Percentiles rank a stretch among this genome's conserved stretches.
Conservation (phyloP, 2,113 vertebrate genomes). For the Amblyornis subalaris region DNA sequence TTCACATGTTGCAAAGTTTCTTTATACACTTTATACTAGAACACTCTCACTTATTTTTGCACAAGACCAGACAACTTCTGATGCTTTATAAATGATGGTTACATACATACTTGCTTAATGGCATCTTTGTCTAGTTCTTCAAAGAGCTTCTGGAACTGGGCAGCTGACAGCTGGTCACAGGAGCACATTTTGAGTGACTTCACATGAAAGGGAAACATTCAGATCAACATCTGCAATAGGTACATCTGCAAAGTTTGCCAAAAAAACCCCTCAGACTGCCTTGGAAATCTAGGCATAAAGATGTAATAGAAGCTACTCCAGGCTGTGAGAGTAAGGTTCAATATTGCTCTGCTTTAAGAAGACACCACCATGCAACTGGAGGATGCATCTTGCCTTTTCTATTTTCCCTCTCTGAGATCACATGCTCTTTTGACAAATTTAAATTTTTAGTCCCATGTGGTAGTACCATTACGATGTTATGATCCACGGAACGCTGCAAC, state of each 20-base stretch:
- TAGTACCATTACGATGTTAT: neutral
- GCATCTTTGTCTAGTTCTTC: constrained; percentile 85
- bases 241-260: neutral
- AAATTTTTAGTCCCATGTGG: neutral
- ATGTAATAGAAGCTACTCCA: neutral
- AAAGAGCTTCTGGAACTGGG: constrained; percentile 84
- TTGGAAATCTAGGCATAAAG: neutral
- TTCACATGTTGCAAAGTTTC: neutral
- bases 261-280: neutral
- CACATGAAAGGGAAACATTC: neutral
- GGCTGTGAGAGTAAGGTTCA: neutral
- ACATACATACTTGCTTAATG: constrained; percentile 71
- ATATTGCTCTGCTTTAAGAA: neutral
- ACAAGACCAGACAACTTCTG: neutral
- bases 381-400: neutral
- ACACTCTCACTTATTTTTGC: neutral
- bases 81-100: neutral
- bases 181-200: constrained; percentile 63
- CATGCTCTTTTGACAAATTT: neutral
- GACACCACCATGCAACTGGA: neutral
- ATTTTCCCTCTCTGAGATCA: neutral
- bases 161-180: constrained; percentile 65
- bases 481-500: neutral
- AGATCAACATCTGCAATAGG: neutral
- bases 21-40: neutral